Conservation (phyloP, 2,113 vertebrate genomes). For the rabbit (Oryctolagus cuniculus) region mOryCun1.1 NC_091441.1:30600501-30601000, state of each 20-base stretch:
- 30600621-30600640: slow-evolving; percentile 95
- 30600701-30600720: slow-evolving; percentile 85
- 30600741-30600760: slow-evolving; percentile 93
- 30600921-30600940: slow-evolving; percentile 88
- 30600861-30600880: slow-evolving; percentile 90
- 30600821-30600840: slow-evolving; percentile 94
- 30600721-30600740: slow-evolving; percentile 92
- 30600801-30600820: slow-evolving; percentile 92
- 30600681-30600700: too few species aligned
- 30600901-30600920: slow-evolving; percentile 93
- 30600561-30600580: slow-evolving; percentile 90
- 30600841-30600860: slow-evolving; percentile 92
- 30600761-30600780: slow-evolving; percentile 93
- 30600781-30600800: slow-evolving; percentile 93
- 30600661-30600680: too few species aligned
- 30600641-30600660: slow-evolving; percentile 91
- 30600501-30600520: slow-evolving; percentile 93
- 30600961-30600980: slow-evolving; percentile 93
- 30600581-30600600: slow-evolving; percentile 91
- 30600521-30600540: slow-evolving; percentile 89
- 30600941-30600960: slow-evolving; percentile 93
- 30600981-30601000: slow-evolving; percentile 95
- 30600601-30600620: slow-evolving; percentile 95
- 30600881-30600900: slow-evolving; percentile 91
- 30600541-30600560: slow-evolving; percentile 92